Base-by-base conservation (phyloP, 2,888 invertebrate genomes). In the Stenodema calcarata region DNA sequence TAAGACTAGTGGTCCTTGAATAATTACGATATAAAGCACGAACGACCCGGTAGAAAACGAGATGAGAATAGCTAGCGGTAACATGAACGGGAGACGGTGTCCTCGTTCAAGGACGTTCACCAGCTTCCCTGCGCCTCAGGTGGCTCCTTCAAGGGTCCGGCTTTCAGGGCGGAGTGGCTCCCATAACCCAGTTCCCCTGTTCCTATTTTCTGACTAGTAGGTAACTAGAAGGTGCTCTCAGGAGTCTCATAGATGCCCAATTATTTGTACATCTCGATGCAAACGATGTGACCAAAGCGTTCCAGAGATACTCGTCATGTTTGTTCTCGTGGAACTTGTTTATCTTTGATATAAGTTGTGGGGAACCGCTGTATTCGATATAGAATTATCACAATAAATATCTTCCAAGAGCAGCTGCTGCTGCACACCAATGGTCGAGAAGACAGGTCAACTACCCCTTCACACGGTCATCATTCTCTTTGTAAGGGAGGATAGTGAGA, bases 31-130 rank as follows among this genome's bases (percentile, higher is more conserved):
- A 62, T 23, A 62, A 62, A 62, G 23, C 27, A 11, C 23, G 11
- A 62, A 62, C 62, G 62, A 62, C 62, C 62, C 23, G 62, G 62
- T 62, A 62, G 62, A 62, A 62, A 62, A 62, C 62, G 28, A 41
- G 73, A 44, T 78, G 44, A 78, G 78, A 78, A 78, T 78, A 78
- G 44, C 54, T 81, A 81, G 80, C 80, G 80, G 80, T 81, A 81
- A 81, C 50, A 54, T 28, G 30, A 81, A 81, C 54, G 80, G 80
- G 82, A 82, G 82, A 82, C 82, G 47, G 44, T 82, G 82, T 82
- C 82, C 82, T 82, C 82, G 82, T 82, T 82, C 82, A 82, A 82
- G 82, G 70, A 82, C 82, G 82, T 82, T 82, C 82, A 82, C 82
- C 82, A 82, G 82, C 82, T 70, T 69, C 70, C 42, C 42, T 41